These are phyloP conservation scores for Sphaeramia orbicularis DNA, from an alignment of 2,797 vertebrate genomes.

Conservation along the genomic window DNA sequence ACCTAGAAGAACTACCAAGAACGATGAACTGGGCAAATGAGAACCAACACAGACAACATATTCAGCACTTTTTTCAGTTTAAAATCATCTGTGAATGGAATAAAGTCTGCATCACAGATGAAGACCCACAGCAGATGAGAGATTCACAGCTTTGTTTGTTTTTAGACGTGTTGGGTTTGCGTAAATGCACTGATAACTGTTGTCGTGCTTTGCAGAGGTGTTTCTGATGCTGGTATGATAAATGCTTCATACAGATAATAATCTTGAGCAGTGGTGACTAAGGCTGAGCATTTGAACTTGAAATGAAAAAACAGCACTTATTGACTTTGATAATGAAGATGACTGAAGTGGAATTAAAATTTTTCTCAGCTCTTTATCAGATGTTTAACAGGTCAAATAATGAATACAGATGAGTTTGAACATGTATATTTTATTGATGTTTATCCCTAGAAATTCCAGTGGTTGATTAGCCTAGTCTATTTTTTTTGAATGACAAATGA, in stretches of 20 bases:
- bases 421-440: background rate
- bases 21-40: too few relatives aligned
- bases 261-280: constrained; percentile 24
- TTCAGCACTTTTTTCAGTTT: too few relatives aligned
- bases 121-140: background rate
- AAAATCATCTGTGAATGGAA: background rate
- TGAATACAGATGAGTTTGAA: background rate
- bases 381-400: too few relatives aligned
- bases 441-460: background rate
- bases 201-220: background rate
- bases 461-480: background rate
- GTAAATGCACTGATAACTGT: constrained; percentile 9
- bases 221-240: background rate
- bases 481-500: background rate
- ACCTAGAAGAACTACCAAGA: too few relatives aligned
- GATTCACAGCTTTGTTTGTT: constrained; percentile 15
- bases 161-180: constrained; percentile 10
- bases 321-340: background rate
- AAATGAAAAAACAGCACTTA: background rate
- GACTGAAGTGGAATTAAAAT: background rate
- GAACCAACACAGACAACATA: too few relatives aligned
- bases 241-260: constrained; percentile 5
- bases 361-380: background rate
- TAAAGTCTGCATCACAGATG: background rate
- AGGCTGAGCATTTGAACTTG: constrained; percentile 5